Percentiles rank a stretch among this genome's conserved stretches.
These are phyloP conservation scores for Callinectes sapidus DNA, from an alignment of 2,888 invertebrate genomes.

Conservation along the genomic window DNA sequence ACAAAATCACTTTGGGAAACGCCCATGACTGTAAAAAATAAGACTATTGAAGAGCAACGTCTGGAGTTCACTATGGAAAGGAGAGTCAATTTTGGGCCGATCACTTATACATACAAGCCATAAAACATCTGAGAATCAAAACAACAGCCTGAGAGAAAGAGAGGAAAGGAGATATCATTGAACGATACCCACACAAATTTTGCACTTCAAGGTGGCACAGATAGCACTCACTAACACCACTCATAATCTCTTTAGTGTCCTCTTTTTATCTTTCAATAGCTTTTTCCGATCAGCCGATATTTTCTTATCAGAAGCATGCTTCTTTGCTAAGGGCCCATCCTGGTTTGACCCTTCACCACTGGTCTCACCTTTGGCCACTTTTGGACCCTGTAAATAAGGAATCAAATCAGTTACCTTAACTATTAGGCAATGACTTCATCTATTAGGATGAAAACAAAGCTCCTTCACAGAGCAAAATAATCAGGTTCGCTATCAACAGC, in stretches of 20 bases:
- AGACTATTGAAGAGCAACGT: conserved; percentile 4
- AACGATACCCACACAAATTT: conserved; percentile 51
- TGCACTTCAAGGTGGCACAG: conserved; percentile 58
- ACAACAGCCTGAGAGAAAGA: conserved; percentile 56
- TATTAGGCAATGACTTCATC: neutral
- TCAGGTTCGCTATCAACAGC: neutral
- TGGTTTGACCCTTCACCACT: conserved; percentile 72
- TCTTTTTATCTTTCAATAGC: conserved; percentile 71
- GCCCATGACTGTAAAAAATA: conserved; percentile 42
- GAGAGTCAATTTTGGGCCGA: neutral
- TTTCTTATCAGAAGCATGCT: conserved; percentile 89
- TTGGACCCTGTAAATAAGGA: conserved; percentile 48
- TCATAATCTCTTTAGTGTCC: conserved; percentile 72
- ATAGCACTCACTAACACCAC: conserved; percentile 34
- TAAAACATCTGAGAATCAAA: conserved; percentile 37
- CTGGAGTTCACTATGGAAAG: conserved; percentile 28
- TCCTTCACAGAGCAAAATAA: neutral
- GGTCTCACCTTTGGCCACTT: conserved; percentile 54
- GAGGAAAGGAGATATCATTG: conserved; percentile 49
- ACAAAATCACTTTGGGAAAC: conserved; percentile 20
- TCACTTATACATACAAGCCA: conserved; percentile 6
- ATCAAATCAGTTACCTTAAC: neutral
- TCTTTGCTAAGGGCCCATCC: conserved; percentile 87
- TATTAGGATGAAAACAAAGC: neutral
- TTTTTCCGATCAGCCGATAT: conserved; percentile 78